A percentile compares a stretch with the other conserved stretches of the same genome.
phyloP scores from a whole-genome alignment of 1,140 invertebrate genomes.

The Heliconius congener region DNA sequence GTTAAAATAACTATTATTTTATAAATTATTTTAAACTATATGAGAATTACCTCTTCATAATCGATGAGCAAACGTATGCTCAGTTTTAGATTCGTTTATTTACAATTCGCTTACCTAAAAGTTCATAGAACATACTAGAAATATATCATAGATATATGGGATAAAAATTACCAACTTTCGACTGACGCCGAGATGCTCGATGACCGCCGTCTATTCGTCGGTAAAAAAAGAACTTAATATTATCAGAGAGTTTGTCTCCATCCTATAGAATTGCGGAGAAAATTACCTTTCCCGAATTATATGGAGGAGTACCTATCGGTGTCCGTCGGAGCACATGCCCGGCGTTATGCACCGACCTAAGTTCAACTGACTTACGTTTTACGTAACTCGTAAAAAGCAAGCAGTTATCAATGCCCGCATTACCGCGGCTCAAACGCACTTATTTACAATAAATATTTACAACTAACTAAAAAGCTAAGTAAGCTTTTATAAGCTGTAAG shows the following conservation, averaged over 20 bases:
- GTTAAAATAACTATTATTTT: conserved; percentile 20
- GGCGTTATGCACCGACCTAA: conserved; percentile 48
- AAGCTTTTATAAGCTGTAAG: conserved; percentile 89
- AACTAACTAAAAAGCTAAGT: conserved; percentile 49
- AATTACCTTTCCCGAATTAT: conserved; percentile 79
- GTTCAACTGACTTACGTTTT: conserved; percentile 60
- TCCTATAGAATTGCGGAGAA: conserved; percentile 76
- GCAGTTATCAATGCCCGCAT: conserved; percentile 68
- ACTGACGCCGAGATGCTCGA: conserved; percentile 48
- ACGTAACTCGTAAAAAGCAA: conserved; percentile 58
- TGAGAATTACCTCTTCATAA: conserved; percentile 44
- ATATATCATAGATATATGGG: conserved; percentile 99
- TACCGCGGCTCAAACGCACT: conserved; percentile 72
- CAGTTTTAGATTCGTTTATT: conserved; percentile 52
- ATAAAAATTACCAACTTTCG: conserved; percentile 89
- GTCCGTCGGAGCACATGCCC: conserved; percentile 46
- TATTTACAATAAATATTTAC: conserved; percentile 81
- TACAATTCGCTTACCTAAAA: conserved; percentile 70
- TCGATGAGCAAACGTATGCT: conserved; percentile 29
- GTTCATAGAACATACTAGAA: conserved; percentile 96
- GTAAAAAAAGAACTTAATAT: conserved; percentile 70
- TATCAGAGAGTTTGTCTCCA: conserved; percentile 62
- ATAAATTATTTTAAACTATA: conserved; percentile 33
- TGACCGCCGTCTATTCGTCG: conserved; percentile 59
- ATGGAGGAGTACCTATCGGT: conserved; percentile 62